phyloP scores from a whole-genome alignment of 2,113 vertebrate genomes.

The Myotis davidii region DNA sequence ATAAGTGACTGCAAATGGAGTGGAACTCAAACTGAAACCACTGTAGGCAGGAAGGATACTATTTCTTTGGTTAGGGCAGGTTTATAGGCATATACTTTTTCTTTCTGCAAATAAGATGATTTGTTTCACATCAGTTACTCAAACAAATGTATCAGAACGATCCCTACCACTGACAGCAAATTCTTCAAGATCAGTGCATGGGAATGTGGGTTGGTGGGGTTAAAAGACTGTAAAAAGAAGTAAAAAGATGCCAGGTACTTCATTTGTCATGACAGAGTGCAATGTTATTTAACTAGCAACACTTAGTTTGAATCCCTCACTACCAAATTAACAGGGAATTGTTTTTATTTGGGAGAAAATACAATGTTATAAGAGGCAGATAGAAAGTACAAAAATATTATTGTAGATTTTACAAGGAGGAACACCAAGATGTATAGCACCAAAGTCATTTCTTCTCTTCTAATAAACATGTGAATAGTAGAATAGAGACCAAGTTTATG shows the following conservation, averaged over 20 bases:
- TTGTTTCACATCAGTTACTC: background rate
- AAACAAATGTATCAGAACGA: background rate
- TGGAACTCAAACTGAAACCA: background rate
- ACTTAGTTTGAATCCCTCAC: background rate
- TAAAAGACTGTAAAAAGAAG: background rate
- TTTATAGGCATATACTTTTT: background rate
- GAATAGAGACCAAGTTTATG: background rate
- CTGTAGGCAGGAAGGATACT: background rate
- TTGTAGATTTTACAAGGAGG: background rate
- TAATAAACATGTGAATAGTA: background rate
- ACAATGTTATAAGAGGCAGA: background rate
- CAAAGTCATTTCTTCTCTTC: background rate
- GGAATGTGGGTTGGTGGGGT: background rate
- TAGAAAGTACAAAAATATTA: background rate
- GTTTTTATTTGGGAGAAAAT: background rate
- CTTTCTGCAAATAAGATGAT: background rate
- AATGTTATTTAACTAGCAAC: background rate
- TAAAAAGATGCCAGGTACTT: background rate
- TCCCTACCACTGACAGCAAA: background rate
- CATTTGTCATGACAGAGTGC: background rate
- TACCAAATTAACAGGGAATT: background rate
- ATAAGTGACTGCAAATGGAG: background rate
- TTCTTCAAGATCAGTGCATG: background rate
- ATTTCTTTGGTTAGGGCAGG: background rate
- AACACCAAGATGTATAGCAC: background rate